phyloP scores from a whole-genome alignment of 2,797 vertebrate species.

The Linurgus olivaceus region DNA sequence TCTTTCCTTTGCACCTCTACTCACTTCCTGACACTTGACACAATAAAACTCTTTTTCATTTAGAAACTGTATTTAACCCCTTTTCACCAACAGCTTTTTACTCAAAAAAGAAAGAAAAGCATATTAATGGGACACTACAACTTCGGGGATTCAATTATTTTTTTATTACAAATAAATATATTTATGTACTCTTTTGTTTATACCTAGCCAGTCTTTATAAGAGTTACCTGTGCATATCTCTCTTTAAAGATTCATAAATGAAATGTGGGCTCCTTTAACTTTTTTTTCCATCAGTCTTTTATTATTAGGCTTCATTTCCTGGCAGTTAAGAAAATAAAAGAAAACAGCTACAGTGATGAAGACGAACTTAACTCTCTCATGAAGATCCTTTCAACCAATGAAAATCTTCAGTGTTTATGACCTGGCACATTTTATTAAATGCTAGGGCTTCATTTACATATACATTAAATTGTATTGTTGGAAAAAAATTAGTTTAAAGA shows the following conservation, averaged over 20 bases:
- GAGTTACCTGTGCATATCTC: not conserved
- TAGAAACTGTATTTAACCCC: slow-evolving; percentile 76
- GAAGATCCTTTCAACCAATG: slow-evolving; percentile 1
- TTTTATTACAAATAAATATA: slow-evolving; percentile 18
- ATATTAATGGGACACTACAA: slow-evolving; percentile 23
- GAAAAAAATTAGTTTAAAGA: not conserved
- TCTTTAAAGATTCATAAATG: slow-evolving; percentile 41
- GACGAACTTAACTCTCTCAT: slow-evolving; percentile 41
- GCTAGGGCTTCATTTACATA: slow-evolving; percentile 15
- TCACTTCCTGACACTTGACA: slow-evolving; percentile 79
- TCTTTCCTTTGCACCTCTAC: slow-evolving; percentile 74
- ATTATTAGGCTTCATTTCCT: slow-evolving; percentile 62
- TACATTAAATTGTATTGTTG: not conserved
- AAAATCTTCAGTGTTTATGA: slow-evolving; percentile 3
- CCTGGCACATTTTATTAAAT: slow-evolving; percentile 13
- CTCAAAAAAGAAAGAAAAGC: slow-evolving; percentile 61
- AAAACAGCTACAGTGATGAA: slow-evolving; percentile 15
- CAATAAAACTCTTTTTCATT: slow-evolving; percentile 77
- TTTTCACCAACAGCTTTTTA: slow-evolving; percentile 63
- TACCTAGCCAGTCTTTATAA: not conserved
- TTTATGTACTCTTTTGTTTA: not conserved
- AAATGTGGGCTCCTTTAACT: not conserved
- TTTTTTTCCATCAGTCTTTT: slow-evolving; percentile 26
- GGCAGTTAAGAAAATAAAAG: slow-evolving; percentile 58
- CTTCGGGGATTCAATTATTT: slow-evolving; percentile 28